phyloP scores from a whole-genome alignment of 2,888 invertebrate genomes.

The Zele albiditarsus region DNA sequence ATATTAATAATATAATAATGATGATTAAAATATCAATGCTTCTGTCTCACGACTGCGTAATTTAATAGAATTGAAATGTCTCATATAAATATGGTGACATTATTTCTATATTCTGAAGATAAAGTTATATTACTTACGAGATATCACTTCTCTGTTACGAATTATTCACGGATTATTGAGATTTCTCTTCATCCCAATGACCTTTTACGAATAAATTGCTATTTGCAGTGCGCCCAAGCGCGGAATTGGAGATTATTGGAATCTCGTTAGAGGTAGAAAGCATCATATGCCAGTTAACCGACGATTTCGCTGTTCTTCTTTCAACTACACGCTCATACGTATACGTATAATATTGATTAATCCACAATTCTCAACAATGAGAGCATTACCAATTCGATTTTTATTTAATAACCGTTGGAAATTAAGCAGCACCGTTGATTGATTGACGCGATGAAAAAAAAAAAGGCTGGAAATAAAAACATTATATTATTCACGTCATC shows the following conservation, averaged over 20 bases:
- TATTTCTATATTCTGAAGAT: neutral
- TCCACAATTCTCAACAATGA: neutral
- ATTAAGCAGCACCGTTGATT: neutral
- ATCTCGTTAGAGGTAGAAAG: slow-evolving; percentile 62
- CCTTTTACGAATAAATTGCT: slow-evolving; percentile 63
- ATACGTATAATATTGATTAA: neutral
- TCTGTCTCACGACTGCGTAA: too few relatives aligned
- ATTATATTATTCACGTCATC: too few relatives aligned
- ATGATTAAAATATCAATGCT: neutral
- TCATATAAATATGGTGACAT: too few relatives aligned
- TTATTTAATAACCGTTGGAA: neutral
- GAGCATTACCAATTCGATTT: neutral
- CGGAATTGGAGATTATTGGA: slow-evolving; percentile 69
- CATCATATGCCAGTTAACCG: slow-evolving; percentile 30
- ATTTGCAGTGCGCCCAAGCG: slow-evolving; percentile 64
- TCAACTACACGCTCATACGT: neutral
- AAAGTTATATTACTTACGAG: neutral
- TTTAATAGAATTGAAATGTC: too few relatives aligned
- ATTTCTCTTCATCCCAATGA: slow-evolving; percentile 5
- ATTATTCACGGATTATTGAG: slow-evolving; percentile 21
- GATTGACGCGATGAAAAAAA: neutral
- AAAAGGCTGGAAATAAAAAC: too few relatives aligned
- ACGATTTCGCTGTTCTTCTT: slow-evolving; percentile 5
- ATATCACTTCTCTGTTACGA: neutral
- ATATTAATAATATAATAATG: neutral